Conservation (phyloP, 2,888 invertebrate species). For the Bombylius discolor region DNA sequence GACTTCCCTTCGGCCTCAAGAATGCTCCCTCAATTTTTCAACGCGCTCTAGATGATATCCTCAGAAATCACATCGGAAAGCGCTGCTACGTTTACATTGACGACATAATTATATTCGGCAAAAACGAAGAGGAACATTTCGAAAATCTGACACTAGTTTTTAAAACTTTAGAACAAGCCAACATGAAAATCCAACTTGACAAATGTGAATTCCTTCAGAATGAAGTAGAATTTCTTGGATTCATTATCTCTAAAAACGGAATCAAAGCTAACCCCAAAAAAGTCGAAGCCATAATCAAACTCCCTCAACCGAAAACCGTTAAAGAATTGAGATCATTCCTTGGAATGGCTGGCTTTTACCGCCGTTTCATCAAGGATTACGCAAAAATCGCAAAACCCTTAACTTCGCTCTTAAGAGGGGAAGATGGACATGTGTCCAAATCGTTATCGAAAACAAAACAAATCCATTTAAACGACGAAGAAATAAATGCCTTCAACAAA, state of each 20-base stretch:
- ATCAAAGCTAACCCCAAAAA: constrained; percentile 8
- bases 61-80: constrained; percentile 7
- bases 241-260: constrained; percentile 3
- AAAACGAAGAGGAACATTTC: background rate
- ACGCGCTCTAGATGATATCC: constrained; percentile 11
- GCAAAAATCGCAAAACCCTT: constrained; percentile 4
- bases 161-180: constrained; percentile 1
- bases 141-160: constrained; percentile 5
- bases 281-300: constrained; percentile 5
- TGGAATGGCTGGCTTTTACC: constrained; percentile 8
- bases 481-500: constrained; percentile 7
- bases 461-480: constrained; percentile 3
- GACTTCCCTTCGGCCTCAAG: no score
- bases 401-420: constrained; percentile 3
- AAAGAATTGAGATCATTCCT: constrained; percentile 7
- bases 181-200: background rate
- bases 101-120: background rate
- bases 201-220: constrained; percentile 2
- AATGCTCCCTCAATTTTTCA: constrained; percentile 15
- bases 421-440: constrained; percentile 4
- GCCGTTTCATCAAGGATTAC: constrained; percentile 6
- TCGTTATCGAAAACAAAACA: background rate
- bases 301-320: constrained; percentile 1
- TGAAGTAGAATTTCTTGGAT: constrained; percentile 7
- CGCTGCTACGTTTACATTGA: background rate